Percentiles rank a stretch among this genome's conserved stretches.
Evolutionary conservation across 2,113 vertebrate genomes (phyloP).

Genomic region (Phrynosoma blainvillii): DNA sequence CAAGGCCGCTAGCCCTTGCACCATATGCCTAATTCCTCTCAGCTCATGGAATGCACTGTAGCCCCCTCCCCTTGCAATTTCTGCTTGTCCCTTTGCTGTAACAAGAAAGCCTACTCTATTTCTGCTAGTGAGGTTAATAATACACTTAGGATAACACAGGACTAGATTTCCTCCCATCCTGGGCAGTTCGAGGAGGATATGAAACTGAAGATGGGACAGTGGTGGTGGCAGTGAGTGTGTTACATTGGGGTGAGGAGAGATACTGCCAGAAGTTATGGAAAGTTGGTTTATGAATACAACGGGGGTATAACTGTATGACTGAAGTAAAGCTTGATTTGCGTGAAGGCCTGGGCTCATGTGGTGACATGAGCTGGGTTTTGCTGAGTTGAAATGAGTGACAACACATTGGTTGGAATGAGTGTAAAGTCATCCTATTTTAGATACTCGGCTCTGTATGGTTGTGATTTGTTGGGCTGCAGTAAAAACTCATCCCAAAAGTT

Average conservation of each 20-base stretch:
- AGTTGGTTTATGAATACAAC: not conserved
- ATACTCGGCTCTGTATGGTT: conserved; percentile 22
- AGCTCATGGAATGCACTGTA: not conserved
- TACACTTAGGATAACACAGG: not conserved
- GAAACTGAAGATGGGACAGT: not conserved
- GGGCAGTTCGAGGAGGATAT: not conserved
- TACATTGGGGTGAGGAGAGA: not conserved
- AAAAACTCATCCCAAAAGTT: conserved; percentile 55
- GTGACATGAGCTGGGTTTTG: conserved; percentile 17
- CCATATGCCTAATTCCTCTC: not conserved
- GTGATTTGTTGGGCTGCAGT: conserved; percentile 18
- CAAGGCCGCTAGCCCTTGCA: not conserved
- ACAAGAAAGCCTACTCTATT: not conserved
- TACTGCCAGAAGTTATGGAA: not conserved
- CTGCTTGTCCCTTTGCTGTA: not conserved
- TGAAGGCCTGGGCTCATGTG: conserved; percentile 37
- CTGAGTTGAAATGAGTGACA: conserved; percentile 10
- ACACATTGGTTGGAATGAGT: conserved; percentile 26
- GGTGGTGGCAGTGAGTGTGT: not conserved
- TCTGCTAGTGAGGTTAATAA: conserved; percentile 4
- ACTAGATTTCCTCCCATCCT: not conserved
- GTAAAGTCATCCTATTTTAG: conserved; percentile 41
- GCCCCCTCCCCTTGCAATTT: not conserved
- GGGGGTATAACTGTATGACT: not conserved
- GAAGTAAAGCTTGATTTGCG: not conserved